Evolutionary conservation across 2,888 invertebrate genomes (phyloP).

Genomic region (Drosophila mayaguana): DNA sequence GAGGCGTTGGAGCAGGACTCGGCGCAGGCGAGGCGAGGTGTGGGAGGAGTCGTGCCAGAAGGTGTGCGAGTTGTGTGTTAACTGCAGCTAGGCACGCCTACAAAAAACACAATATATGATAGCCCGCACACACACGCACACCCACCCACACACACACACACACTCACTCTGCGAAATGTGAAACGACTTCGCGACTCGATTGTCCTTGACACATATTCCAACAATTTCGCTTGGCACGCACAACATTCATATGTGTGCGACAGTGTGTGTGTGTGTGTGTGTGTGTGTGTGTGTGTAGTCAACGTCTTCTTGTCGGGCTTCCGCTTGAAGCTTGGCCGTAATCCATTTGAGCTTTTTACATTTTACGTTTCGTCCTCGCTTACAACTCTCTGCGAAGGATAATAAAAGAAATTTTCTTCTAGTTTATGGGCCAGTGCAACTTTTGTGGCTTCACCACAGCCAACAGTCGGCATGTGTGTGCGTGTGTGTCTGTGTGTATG

Average conservation of each 20-base stretch:
- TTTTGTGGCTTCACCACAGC: conserved; percentile 68
- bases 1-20: neutral
- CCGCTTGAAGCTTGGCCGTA: conserved; percentile 68
- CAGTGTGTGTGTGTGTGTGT: conserved; percentile 12
- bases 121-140: conserved; percentile 7
- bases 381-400: conserved; percentile 73
- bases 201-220: conserved; percentile 76
- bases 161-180: conserved; percentile 23
- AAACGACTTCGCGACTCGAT: conserved; percentile 36
- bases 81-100: conserved; percentile 65
- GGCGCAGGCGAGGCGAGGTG: neutral
- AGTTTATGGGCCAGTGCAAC: conserved; percentile 69
- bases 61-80: conserved; percentile 53
- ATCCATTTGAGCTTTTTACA: conserved; percentile 72
- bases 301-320: conserved; percentile 80
- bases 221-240: conserved; percentile 70
- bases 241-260: conserved; percentile 30
- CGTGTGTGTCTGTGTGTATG: conserved; percentile 22
- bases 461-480: neutral
- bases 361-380: conserved; percentile 40
- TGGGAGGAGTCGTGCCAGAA: conserved; percentile 3
- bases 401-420: conserved; percentile 72
- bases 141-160: conserved; percentile 5
- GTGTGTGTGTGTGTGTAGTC: conserved; percentile 41
- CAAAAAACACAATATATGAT: conserved; percentile 22